Percentiles rank a stretch among this genome's conserved stretches.
phyloP scores from a whole-genome alignment of 2,797 vertebrate species.

The Macropus fuliginosus region DNA sequence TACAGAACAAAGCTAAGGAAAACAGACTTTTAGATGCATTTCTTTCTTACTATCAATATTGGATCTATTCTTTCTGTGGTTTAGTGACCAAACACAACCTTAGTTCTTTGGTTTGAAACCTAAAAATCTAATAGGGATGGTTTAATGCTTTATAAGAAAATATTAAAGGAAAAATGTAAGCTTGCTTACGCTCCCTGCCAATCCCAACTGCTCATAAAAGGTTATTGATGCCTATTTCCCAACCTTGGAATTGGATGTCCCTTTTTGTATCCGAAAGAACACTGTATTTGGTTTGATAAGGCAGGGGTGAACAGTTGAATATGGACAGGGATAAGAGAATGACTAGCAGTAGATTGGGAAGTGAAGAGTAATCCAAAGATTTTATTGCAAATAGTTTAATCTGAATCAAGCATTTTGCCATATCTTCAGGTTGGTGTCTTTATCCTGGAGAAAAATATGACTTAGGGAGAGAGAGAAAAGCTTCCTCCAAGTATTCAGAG shows the following conservation, averaged over 20 bases:
- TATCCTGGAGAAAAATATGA: not conserved
- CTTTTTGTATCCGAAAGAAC: not conserved
- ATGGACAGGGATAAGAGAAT: not conserved
- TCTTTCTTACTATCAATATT: conserved; percentile 4
- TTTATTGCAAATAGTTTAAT: not conserved
- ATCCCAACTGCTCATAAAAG: not conserved
- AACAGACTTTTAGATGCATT: not conserved
- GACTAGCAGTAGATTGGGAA: not conserved
- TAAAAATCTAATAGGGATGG: not conserved
- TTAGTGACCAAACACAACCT: not conserved
- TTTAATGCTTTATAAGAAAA: not conserved
- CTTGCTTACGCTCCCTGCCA: fast-evolving
- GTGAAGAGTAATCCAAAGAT: not conserved
- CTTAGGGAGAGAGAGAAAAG: not conserved
- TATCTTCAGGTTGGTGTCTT: not conserved
- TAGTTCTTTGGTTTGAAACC: not conserved
- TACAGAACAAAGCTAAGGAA: not conserved
- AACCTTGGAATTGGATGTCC: not conserved
- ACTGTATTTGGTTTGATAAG: not conserved
- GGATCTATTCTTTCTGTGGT: not conserved
- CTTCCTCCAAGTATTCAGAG: not conserved
- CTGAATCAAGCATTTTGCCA: not conserved
- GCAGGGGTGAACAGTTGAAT: not conserved
- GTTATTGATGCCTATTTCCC: not conserved
- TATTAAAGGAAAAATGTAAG: not conserved